Percentiles rank a stretch among this genome's conserved stretches.
These are phyloP conservation scores for Sphaerodactylus townsendi DNA, from an alignment of 2,113 vertebrate species.

Conservation along the genomic window DNA sequence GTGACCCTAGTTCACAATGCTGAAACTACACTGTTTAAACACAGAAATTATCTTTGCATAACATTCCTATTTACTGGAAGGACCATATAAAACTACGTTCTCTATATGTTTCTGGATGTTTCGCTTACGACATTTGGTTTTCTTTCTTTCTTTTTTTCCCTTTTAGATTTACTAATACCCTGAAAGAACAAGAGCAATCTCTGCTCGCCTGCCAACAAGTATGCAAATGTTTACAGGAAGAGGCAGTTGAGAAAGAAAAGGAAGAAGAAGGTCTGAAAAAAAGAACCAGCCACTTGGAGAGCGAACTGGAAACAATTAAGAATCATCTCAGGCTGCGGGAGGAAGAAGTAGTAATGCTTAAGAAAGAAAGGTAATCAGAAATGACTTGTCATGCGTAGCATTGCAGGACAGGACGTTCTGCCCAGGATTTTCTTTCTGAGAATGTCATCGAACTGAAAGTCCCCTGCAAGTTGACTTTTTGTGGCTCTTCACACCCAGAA, in stretches of 20 bases:
- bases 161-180: slow-evolving; percentile 79
- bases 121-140: not conserved
- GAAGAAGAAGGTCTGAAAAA: slow-evolving; percentile 77
- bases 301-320: slow-evolving; percentile 77
- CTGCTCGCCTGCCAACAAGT: slow-evolving; percentile 72
- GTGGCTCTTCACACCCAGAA: not conserved
- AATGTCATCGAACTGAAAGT: not conserved
- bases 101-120: not conserved
- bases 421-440: not conserved
- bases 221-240: slow-evolving; percentile 76
- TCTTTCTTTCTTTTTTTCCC: slow-evolving; percentile 41
- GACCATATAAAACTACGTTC: not conserved
- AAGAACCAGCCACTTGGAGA: slow-evolving; percentile 70
- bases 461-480: slow-evolving; percentile 3
- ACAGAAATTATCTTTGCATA: not conserved
- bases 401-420: not conserved
- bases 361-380: slow-evolving; percentile 80
- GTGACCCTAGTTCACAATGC: no score
- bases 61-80: not conserved
- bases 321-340: slow-evolving; percentile 70
- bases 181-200: slow-evolving; percentile 83
- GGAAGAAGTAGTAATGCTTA: slow-evolving; percentile 75
- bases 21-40: not conserved
- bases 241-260: slow-evolving; percentile 77
- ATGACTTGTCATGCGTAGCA: slow-evolving; percentile 8